phyloP scores from a whole-genome alignment of 2,888 invertebrate species.

The Allophyes oxyacanthae region DNA sequence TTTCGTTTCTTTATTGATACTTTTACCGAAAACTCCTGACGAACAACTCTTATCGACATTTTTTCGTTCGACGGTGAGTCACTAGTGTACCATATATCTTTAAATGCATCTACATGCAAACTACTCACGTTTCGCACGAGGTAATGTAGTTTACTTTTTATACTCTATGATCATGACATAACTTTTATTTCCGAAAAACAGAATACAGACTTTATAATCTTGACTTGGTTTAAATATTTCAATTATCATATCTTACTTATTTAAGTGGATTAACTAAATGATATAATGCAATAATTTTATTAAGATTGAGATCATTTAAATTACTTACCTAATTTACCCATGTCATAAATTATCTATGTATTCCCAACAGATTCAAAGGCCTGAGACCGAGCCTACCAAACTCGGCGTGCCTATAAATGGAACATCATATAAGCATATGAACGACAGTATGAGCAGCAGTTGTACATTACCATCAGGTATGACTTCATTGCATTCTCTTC shows the following conservation, averaged over 20 bases:
- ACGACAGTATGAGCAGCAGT: conserved; percentile 94
- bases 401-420: conserved; percentile 83
- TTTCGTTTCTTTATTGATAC: too few species aligned
- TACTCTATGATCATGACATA: too few species aligned
- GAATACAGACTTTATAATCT: not conserved
- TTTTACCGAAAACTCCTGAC: too few species aligned
- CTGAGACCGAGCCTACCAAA: conserved; percentile 86
- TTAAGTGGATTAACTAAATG: conserved; percentile 21
- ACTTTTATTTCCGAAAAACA: not conserved
- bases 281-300: conserved; percentile 17
- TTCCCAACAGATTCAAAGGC: conserved; percentile 79
- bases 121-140: too few species aligned
- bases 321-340: too few species aligned
- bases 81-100: not conserved
- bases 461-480: conserved; percentile 92
- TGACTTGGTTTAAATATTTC: not conserved
- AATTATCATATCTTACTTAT: conserved; percentile 19
- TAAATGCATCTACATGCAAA: too few species aligned
- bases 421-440: conserved; percentile 81
- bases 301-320: conserved; percentile 18
- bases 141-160: too few species aligned
- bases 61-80: too few species aligned
- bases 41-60: too few species aligned
- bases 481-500: not conserved
- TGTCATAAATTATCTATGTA: conserved; percentile 5